A percentile compares a stretch with the other conserved stretches of the same genome.
phyloP scores from a whole-genome alignment of 1,140 invertebrate genomes.

The Piezodorus guildinii region DNA sequence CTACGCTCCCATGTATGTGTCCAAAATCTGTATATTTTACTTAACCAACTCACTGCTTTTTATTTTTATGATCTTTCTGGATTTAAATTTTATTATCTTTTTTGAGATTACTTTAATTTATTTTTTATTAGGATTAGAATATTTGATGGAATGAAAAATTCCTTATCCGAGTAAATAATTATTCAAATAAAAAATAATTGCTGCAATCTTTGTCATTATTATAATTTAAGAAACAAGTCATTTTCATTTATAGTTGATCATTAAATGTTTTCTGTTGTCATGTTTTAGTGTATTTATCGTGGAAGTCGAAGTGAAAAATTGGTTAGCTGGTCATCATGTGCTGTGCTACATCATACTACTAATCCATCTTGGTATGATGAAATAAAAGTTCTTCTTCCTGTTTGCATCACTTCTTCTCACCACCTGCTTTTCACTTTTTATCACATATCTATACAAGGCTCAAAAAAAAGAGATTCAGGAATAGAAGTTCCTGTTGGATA shows the following conservation, averaged over 20 bases:
- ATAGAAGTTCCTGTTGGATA: conserved; percentile 83
- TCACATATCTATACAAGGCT: conserved; percentile 76
- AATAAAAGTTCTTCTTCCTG: conserved; percentile 73
- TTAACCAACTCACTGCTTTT: neutral
- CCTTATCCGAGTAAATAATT: too few relatives aligned
- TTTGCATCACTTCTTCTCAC: conserved; percentile 62
- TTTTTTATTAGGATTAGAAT: too few relatives aligned
- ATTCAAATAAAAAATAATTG: too few relatives aligned
- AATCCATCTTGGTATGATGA: conserved; percentile 76
- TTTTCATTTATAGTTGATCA: too few relatives aligned
- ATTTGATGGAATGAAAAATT: too few relatives aligned
- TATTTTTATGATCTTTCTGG: neutral
- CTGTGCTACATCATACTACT: conserved; percentile 70
- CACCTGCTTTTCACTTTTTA: conserved; percentile 82
- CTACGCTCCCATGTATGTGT: too few relatives aligned
- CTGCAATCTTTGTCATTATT: too few relatives aligned
- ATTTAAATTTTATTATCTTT: too few relatives aligned
- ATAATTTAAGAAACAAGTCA: too few relatives aligned
- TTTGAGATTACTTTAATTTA: too few relatives aligned
- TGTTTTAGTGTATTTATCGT: conserved; percentile 59
- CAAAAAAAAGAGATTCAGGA: conserved; percentile 63
- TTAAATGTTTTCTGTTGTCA: conserved; percentile 3
- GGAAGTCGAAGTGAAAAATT: conserved; percentile 37
- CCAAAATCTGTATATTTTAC: too few relatives aligned
- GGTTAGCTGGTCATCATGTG: conserved; percentile 50